These are phyloP conservation scores for Platypus cylindrus DNA, from an alignment of 2,888 invertebrate species.

Conservation along the genomic window DNA sequence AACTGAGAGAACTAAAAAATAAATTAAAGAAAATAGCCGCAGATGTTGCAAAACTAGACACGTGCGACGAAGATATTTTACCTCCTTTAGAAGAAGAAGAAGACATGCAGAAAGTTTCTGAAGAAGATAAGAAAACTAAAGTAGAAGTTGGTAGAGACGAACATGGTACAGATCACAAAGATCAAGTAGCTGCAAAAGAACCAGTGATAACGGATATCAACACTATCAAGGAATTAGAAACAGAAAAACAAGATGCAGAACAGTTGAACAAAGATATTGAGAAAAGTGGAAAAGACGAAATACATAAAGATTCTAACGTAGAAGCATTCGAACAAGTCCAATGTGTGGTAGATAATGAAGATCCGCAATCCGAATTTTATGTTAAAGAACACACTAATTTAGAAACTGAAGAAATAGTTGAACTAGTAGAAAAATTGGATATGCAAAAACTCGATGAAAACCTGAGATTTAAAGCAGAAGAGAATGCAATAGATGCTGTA, in stretches of 20 bases:
- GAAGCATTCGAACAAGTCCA: constrained; percentile 10
- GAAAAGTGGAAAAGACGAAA: constrained; percentile 8
- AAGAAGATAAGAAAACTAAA: constrained; percentile 10
- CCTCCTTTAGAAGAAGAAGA: constrained; percentile 5
- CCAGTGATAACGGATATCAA: constrained; percentile 10
- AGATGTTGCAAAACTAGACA: constrained; percentile 11
- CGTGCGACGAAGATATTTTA: constrained; percentile 13
- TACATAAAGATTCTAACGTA: constrained; percentile 8
- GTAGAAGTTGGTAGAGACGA: constrained; percentile 10
- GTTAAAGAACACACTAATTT: no score
- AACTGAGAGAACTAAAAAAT: constrained; percentile 13
- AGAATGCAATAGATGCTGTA: constrained; percentile 1
- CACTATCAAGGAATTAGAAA: constrained; percentile 10
- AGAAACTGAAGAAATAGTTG: constrained; percentile 7
- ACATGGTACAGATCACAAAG: constrained; percentile 1
- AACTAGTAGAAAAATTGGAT: constrained; percentile 10
- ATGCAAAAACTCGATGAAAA: constrained; percentile 8
- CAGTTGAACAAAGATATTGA: constrained; percentile 10
- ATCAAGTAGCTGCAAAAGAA: constrained; percentile 8
- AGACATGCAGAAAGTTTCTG: constrained; percentile 13
- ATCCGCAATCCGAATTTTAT: constrained; percentile 7
- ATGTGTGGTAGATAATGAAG: constrained; percentile 8
- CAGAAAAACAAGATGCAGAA: constrained; percentile 6
- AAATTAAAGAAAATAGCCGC: constrained; percentile 17
- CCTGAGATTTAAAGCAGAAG: constrained; percentile 6